A percentile compares a stretch with the other conserved stretches of the same genome.
These are phyloP conservation scores for Steinernema scapterisci DNA, from an alignment of 2,888 invertebrate genomes.

Conservation along the genomic window DNA sequence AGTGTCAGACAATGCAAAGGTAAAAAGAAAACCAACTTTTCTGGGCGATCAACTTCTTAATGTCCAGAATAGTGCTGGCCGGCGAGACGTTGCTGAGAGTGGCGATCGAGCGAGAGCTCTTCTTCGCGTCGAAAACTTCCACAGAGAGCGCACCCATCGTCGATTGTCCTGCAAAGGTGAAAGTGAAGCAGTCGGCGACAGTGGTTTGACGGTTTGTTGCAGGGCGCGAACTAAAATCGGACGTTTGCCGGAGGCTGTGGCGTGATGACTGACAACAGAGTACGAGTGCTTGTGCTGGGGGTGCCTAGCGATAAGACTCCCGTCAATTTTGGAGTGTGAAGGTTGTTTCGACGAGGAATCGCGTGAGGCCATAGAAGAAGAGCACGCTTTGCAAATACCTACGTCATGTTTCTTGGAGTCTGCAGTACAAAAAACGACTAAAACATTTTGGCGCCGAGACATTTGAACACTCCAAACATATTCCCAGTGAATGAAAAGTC, in stretches of 20 bases:
- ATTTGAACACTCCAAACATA: too few relatives aligned
- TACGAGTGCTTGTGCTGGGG: conserved; percentile 6
- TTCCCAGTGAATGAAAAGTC: too few relatives aligned
- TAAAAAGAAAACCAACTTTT: conserved; percentile 35
- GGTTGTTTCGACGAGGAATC: conserved; percentile 1
- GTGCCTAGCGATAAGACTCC: conserved; percentile 12
- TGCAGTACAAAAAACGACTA: too few relatives aligned
- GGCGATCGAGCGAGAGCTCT: conserved; percentile 35
- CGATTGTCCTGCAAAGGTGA: conserved; percentile 2
- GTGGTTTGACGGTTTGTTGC: conserved; percentile 4
- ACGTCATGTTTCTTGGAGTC: too few relatives aligned
- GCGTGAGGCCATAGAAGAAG: not conserved
- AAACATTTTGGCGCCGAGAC: too few relatives aligned
- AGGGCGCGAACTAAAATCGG: conserved; percentile 1
- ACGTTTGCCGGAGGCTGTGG: conserved; percentile 2
- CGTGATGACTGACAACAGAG: conserved; percentile 12
- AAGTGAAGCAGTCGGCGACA: conserved; percentile 11
- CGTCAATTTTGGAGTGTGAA: not conserved
- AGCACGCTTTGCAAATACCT: not conserved
- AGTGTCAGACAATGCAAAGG: too few relatives aligned
- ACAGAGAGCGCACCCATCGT: conserved; percentile 36
- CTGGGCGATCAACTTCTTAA: conserved; percentile 39
- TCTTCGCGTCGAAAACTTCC: conserved; percentile 48
- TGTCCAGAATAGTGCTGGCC: conserved; percentile 34
- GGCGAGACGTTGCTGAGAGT: conserved; percentile 40